Conservation (phyloP, 1,140 invertebrate species). For the Potamilus streckersoni region DNA sequence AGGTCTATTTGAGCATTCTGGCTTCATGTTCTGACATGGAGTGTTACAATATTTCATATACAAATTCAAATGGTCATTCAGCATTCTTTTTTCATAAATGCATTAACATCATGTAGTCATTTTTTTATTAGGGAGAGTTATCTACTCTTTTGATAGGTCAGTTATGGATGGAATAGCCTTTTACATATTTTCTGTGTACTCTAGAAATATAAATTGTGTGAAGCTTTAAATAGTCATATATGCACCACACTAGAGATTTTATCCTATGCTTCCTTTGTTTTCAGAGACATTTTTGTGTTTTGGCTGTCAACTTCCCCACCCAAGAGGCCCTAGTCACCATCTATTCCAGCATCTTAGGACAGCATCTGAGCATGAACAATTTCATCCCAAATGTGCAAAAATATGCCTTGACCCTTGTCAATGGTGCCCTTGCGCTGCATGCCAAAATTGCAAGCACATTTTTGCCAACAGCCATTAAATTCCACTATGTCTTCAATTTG, state of each 20-base stretch:
- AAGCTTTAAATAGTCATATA: neutral
- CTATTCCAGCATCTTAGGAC: conserved; percentile 80
- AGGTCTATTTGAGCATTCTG: too few relatives aligned
- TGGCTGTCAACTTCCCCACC: conserved; percentile 93
- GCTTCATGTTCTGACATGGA: too few relatives aligned
- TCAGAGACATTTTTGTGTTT: conserved; percentile 90
- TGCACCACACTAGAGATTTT: neutral
- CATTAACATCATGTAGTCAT: too few relatives aligned
- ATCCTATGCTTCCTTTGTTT: conserved; percentile 31
- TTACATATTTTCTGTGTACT: too few relatives aligned
- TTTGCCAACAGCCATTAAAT: conserved; percentile 94
- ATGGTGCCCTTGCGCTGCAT: conserved; percentile 86
- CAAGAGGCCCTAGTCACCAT: conserved; percentile 88
- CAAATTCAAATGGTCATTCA: too few relatives aligned
- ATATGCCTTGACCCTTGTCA: conserved; percentile 78
- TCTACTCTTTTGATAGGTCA: too few relatives aligned
- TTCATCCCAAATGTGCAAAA: conserved; percentile 74
- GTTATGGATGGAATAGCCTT: too few relatives aligned
- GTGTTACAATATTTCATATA: too few relatives aligned
- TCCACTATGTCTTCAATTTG: conserved; percentile 97
- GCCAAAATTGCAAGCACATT: conserved; percentile 87
- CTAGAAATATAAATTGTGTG: too few relatives aligned
- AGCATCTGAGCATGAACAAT: conserved; percentile 86
- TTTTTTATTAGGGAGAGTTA: too few relatives aligned
- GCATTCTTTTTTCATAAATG: too few relatives aligned